Evolutionary conservation across 2,113 vertebrate genomes (phyloP).

Genomic region (Cyphomyrus discorhynchus): DNA sequence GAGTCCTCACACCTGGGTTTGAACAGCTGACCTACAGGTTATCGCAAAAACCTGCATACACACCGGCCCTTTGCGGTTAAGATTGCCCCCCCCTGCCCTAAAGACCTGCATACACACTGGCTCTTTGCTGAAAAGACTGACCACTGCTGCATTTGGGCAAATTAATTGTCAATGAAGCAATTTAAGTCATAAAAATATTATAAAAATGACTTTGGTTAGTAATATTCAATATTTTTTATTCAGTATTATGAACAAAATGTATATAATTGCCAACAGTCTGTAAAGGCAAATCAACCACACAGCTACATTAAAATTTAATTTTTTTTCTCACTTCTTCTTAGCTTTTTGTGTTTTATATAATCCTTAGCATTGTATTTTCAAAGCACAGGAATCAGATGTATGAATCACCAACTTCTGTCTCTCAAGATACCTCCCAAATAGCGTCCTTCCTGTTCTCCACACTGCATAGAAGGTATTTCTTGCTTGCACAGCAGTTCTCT

Average conservation of each 20-base stretch:
- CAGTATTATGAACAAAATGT: neutral
- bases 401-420: slow-evolving; percentile 16
- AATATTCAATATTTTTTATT: too few relatives aligned
- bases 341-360: neutral
- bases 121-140: too few relatives aligned
- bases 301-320: neutral
- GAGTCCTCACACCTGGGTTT: too few relatives aligned
- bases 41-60: too few relatives aligned
- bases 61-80: too few relatives aligned
- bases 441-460: slow-evolving; percentile 14
- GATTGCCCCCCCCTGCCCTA: too few relatives aligned
- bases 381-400: neutral
- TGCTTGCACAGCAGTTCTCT: neutral
- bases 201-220: neutral
- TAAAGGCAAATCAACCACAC: neutral
- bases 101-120: too few relatives aligned
- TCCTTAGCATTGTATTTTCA: neutral
- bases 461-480: neutral
- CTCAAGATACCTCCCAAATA: slow-evolving; percentile 3
- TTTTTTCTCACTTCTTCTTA: neutral
- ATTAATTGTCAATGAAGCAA: neutral
- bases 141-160: neutral
- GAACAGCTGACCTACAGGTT: too few relatives aligned
- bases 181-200: neutral
- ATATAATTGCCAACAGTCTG: neutral